These are phyloP conservation scores for Pachliopta kotzebuea DNA, from an alignment of 2,888 invertebrate genomes.

Conservation along the genomic window DNA sequence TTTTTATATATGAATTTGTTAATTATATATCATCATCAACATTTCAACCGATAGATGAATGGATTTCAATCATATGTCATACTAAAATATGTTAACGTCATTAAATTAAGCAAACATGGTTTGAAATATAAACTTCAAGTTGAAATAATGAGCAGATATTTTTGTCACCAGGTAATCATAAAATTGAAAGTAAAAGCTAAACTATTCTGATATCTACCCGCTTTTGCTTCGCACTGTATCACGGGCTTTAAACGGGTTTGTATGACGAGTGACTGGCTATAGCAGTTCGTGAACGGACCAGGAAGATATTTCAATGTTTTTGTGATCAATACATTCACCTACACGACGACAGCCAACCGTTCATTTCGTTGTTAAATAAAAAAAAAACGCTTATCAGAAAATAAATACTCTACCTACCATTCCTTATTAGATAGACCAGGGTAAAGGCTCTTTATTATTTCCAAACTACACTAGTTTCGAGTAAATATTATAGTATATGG, in stretches of 20 bases:
- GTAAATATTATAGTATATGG: too few relatives aligned
- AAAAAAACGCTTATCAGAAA: neutral
- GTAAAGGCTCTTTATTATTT: neutral
- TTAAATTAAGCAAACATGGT: too few relatives aligned
- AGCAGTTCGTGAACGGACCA: constrained; percentile 11
- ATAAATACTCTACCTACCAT: neutral
- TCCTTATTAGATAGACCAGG: constrained; percentile 1
- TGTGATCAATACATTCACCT: constrained; percentile 22
- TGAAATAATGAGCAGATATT: too few relatives aligned
- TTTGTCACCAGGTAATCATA: neutral
- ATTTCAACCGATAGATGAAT: too few relatives aligned
- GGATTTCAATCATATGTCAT: too few relatives aligned
- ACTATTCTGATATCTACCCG: neutral
- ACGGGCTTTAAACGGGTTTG: constrained; percentile 14
- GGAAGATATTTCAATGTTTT: constrained; percentile 23
- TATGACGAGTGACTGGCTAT: constrained; percentile 4
- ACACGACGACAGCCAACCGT: constrained; percentile 3
- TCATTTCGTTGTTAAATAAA: neutral
- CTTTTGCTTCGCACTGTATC: constrained; percentile 11
- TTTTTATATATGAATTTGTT: too few relatives aligned
- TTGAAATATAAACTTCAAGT: too few relatives aligned
- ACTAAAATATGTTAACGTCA: too few relatives aligned
- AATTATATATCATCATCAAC: too few relatives aligned
- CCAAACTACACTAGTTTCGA: too few relatives aligned
- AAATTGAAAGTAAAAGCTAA: too few relatives aligned